Base-by-base conservation (phyloP, 1,140 invertebrate genomes). In the Saccostrea glomerata region DNA sequence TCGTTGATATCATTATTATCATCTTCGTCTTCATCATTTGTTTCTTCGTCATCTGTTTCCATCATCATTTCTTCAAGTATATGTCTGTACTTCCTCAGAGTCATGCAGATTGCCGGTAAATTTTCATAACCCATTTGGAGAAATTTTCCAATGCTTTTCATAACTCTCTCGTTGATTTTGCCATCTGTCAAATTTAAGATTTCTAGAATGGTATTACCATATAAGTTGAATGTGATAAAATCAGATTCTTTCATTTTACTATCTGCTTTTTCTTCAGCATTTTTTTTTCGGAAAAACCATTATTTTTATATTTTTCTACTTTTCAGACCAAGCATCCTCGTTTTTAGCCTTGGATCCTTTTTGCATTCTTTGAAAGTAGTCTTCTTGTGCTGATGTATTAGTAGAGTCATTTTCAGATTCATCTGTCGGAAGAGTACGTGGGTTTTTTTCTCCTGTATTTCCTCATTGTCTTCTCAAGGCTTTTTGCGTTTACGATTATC, bases 361-460 rank as follows among this genome's bases (percentile, higher is more conserved):
- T 73, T 7, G 2, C 2, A 73, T 73, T 36, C 70, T 73, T 73
- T 73, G 2, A n/a, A 73, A 73, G 5, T 73, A 73, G 30, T 73
- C 70, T 36, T 73, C 70, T 73, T 73, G 2, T 25, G n/a, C 70
- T 25, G 30, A 23, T 73, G 11, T 36, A 6, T 23, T 6, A 73
- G n/a, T 0, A 73, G n/a, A 13, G 0, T 58, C 56, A 0, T 4
- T 4, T 2, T 58, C 56, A 58, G 11, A 11, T 15, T 25, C n/a
- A 25, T 86, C 85, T 70, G 25, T 54, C 23, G 70, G 87, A 60
- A n/a, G 47, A 40, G 2, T 55, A 82, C 47, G 82, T n/a, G 70
- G 30, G 70, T 40, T 15, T 86, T 55, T 36, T 55, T 58, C 11
- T 17, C 84, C 55, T 77, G n/a, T 86, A 73, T n/a, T 77, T 86